Conservation (phyloP, 2,797 vertebrate genomes). For the Chelidonichthys spinosus region DNA sequence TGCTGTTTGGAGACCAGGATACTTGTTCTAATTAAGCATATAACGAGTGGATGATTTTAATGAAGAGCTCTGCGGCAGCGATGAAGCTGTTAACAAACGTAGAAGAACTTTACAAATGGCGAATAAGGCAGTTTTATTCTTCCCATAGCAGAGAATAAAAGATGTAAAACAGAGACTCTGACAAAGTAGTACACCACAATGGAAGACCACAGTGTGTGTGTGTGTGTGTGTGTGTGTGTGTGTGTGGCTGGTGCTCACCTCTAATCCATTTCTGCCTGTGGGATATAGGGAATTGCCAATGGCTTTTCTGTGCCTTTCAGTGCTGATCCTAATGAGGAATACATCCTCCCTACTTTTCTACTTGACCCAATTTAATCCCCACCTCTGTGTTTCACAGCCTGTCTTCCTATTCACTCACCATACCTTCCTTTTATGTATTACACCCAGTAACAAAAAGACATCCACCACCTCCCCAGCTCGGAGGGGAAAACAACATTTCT, state of each 20-base stretch:
- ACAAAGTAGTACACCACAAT: slow-evolving; percentile 20
- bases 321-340: slow-evolving; percentile 61
- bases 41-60: background rate
- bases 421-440: slow-evolving; percentile 27
- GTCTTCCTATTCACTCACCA: slow-evolving; percentile 16
- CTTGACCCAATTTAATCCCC: slow-evolving; percentile 76
- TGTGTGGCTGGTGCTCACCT: slow-evolving; percentile 41
- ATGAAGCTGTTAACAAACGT: background rate
- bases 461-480: background rate
- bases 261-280: slow-evolving; percentile 68
- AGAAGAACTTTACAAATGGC: background rate
- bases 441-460: slow-evolving; percentile 10
- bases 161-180: slow-evolving; percentile 8
- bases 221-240: slow-evolving; percentile 11
- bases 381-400: slow-evolving; percentile 46
- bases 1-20: slow-evolving; percentile 17
- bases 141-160: slow-evolving; percentile 21
- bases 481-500: slow-evolving; percentile 4
- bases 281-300: slow-evolving; percentile 67
- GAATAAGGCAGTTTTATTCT: background rate
- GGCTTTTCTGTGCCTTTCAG: slow-evolving; percentile 57
- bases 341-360: slow-evolving; percentile 60
- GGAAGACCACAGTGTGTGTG: slow-evolving; percentile 28
- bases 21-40: slow-evolving; percentile 13
- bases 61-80: background rate